phyloP scores from a whole-genome alignment of 2,888 invertebrate species.

The Dicycla oo region DNA sequence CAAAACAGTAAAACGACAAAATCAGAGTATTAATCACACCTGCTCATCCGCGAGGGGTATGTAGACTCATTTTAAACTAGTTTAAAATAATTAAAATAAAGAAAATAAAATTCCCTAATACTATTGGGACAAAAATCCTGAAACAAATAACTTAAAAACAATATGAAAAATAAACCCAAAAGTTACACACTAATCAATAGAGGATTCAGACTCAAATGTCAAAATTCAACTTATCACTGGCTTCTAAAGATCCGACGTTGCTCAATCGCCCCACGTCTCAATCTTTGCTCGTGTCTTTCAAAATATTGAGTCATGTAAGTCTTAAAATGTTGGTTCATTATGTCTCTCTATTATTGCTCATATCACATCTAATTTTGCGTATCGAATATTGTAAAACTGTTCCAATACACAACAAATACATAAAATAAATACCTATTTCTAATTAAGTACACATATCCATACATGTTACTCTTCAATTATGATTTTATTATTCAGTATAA shows the following conservation, averaged over 20 bases:
- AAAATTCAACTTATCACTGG: constrained; percentile 83
- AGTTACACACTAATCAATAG: constrained; percentile 90
- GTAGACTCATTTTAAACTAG: constrained; percentile 86
- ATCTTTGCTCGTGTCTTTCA: constrained; percentile 75
- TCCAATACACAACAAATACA: constrained; percentile 85
- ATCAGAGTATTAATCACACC: constrained; percentile 89
- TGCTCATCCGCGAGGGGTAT: constrained; percentile 84
- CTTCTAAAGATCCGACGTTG: constrained; percentile 67
- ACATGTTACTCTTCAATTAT: constrained; percentile 72
- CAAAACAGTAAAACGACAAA: constrained; percentile 88
- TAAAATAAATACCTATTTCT: constrained; percentile 87
- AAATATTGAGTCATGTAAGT: constrained; percentile 79
- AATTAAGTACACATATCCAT: constrained; percentile 87
- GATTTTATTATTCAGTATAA: constrained; percentile 73
- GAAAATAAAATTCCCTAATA: constrained; percentile 90
- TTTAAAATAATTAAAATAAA: constrained; percentile 89
- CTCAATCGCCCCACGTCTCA: constrained; percentile 61
- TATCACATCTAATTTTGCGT: constrained; percentile 88
- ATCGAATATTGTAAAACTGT: constrained; percentile 83
- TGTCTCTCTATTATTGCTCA: constrained; percentile 89
- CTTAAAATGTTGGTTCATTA: constrained; percentile 80
- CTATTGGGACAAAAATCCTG: constrained; percentile 91
- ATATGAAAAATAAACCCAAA: constrained; percentile 90
- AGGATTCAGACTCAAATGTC: constrained; percentile 88
- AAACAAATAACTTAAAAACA: constrained; percentile 91